Evolutionary conservation across 2,797 vertebrate genomes (phyloP), one percentile per base, ranked within the genome.

Genomic region (Sphaeramia orbicularis): DNA sequence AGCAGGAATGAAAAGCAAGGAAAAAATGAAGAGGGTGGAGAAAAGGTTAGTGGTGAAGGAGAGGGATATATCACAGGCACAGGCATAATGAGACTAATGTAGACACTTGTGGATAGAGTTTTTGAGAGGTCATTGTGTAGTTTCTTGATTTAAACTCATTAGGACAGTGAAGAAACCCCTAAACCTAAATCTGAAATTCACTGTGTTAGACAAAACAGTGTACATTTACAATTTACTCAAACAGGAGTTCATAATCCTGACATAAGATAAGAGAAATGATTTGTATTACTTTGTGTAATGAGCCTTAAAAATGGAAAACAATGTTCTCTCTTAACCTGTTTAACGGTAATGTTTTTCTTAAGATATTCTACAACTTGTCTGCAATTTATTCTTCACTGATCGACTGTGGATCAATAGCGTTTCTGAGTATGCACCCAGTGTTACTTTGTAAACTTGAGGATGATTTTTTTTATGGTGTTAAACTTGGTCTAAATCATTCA

Each of bases 1-100:
- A 65, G 62, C 45, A 65, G 54, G 77, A 87, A 88, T 80, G 75
- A 85, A 83, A 90, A 80, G 74, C 56, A 69, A 78, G 59, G 48
- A 80, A 70, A 83, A 71, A 80, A 77, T 50, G 42, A 76, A 41
- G 75, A 60, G 70, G 74, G 73, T 37, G 16, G 54, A 58, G 53
- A 21, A 67, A 84, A 76, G 71, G 75, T 85, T 72, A 80, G 58
- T 35, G 63, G 21, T 40, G 51, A 18, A 18, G 60, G 53, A 56
- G 55, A 75, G 43, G 61, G 55, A 78, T 54, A 37, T 41, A 67
- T 81, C 58, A 62, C 32, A 24, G 65, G 35, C 55, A 52, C 69
- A 60, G 18, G 36, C 16, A 65, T 68, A 70, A 77, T 50, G 52
- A 50, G 3, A 45, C 27, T 56, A 18, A 37, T 67, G 43, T 47